Conservation (phyloP, 1,140 invertebrate genomes). For the Augochlora pura region DNA sequence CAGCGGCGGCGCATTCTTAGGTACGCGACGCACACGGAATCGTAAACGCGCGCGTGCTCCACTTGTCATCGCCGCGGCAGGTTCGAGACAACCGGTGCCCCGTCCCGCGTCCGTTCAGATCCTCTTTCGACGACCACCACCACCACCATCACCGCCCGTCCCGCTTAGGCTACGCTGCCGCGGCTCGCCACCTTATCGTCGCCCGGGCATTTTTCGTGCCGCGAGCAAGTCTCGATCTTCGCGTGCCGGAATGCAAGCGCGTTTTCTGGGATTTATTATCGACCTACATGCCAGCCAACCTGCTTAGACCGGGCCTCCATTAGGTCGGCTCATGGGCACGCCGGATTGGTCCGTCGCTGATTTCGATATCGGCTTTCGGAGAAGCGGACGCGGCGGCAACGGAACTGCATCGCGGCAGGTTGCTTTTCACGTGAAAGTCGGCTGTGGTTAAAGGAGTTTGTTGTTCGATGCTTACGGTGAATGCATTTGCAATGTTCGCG, state of each 20-base stretch:
- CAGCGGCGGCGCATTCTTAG: slow-evolving; percentile 52
- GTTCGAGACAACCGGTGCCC: slow-evolving; percentile 19
- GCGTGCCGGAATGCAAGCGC: slow-evolving; percentile 22
- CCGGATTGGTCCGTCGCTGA: background rate
- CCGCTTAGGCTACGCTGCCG: background rate
- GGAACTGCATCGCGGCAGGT: too few relatives aligned
- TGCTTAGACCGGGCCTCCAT: background rate
- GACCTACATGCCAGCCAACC: slow-evolving; percentile 23
- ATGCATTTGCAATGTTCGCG: too few relatives aligned
- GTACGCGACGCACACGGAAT: slow-evolving; percentile 57
- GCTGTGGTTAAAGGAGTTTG: too few relatives aligned
- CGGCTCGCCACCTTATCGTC: slow-evolving; percentile 39
- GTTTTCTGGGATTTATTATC: slow-evolving; percentile 40
- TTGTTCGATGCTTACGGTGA: too few relatives aligned
- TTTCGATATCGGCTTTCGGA: background rate
- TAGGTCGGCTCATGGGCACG: background rate
- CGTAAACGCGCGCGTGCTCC: slow-evolving; percentile 56
- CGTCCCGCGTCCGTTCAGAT: too few relatives aligned
- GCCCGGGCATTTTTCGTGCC: slow-evolving; percentile 45
- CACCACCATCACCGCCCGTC: too few relatives aligned
- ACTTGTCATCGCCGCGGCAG: slow-evolving; percentile 59
- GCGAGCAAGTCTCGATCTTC: background rate
- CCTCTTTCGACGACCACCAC: too few relatives aligned
- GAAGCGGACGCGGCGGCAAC: too few relatives aligned
- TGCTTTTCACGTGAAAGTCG: too few relatives aligned